phyloP scores from a whole-genome alignment of 2,113 vertebrate species.

The Gobio gobio region DNA sequence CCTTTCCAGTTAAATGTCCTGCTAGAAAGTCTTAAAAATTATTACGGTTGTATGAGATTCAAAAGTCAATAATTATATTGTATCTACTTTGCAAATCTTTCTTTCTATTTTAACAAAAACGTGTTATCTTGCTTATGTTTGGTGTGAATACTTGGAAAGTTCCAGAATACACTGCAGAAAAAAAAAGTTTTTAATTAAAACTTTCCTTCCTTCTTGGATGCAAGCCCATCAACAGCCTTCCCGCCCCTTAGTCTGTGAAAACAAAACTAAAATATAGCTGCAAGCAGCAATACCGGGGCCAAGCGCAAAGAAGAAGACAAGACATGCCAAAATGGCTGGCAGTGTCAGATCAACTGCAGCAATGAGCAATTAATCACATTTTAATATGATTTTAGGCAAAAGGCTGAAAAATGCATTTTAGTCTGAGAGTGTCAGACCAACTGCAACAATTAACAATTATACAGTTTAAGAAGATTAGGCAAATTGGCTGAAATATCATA shows the following conservation, averaged over 20 bases:
- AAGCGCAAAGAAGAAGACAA: no score
- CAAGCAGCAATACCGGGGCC: no score
- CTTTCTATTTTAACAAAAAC: background rate
- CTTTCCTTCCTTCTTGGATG: conserved; percentile 65
- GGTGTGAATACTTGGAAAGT: background rate
- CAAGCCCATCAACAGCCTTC: conserved; percentile 60
- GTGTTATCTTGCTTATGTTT: background rate
- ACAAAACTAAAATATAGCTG: conserved; percentile 66
- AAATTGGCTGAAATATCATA: no score
- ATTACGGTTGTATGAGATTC: background rate
- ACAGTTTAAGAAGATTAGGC: no score
- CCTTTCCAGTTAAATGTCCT: conserved; percentile 55
- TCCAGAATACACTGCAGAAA: background rate
- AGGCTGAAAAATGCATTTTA: no score
- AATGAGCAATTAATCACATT: no score
- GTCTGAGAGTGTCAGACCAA: no score
- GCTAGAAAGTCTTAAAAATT: background rate
- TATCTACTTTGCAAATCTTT: background rate
- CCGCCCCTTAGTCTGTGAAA: conserved; percentile 57
- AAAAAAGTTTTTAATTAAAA: conserved; percentile 71
- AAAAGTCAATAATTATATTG: background rate
- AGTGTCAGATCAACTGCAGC: no score
- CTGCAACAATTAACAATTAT: no score
- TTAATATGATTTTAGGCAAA: no score
- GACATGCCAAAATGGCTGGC: no score